These are phyloP conservation scores for Nemoura dubitans DNA, from an alignment of 2,888 invertebrate genomes.

Conservation along the genomic window DNA sequence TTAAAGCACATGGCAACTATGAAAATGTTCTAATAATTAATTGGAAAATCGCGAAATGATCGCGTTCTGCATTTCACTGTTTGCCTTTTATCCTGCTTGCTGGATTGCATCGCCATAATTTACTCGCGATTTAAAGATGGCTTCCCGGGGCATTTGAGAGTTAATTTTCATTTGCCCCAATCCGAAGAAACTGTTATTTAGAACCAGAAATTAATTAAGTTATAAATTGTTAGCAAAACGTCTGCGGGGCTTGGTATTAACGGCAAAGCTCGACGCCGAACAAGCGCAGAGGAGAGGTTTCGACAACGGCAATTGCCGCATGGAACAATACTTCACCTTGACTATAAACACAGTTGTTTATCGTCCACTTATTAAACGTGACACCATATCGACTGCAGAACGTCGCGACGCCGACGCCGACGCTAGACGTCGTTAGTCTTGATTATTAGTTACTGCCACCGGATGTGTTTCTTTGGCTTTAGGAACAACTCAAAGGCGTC, in stretches of 20 bases:
- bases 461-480: not conserved
- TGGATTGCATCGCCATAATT: not conserved
- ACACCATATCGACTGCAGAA: not conserved
- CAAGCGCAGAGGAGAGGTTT: too few species aligned
- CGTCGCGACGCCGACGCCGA: not conserved
- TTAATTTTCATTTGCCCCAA: not conserved
- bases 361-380: not conserved
- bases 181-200: not conserved
- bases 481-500: not conserved
- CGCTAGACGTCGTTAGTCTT: conserved; percentile 24
- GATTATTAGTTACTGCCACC: not conserved
- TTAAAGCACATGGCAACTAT: too few species aligned
- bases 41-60: too few species aligned
- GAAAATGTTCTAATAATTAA: too few species aligned
- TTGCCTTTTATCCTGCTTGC: too few species aligned
- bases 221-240: not conserved
- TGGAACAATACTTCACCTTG: not conserved
- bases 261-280: not conserved
- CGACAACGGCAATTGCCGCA: too few species aligned
- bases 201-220: not conserved
- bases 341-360: not conserved
- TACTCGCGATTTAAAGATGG: not conserved
- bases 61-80: too few species aligned
- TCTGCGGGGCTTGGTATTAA: not conserved
- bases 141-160: not conserved